Conservation (phyloP, 2,113 vertebrate species). For the Spilogale gracilis region DNA sequence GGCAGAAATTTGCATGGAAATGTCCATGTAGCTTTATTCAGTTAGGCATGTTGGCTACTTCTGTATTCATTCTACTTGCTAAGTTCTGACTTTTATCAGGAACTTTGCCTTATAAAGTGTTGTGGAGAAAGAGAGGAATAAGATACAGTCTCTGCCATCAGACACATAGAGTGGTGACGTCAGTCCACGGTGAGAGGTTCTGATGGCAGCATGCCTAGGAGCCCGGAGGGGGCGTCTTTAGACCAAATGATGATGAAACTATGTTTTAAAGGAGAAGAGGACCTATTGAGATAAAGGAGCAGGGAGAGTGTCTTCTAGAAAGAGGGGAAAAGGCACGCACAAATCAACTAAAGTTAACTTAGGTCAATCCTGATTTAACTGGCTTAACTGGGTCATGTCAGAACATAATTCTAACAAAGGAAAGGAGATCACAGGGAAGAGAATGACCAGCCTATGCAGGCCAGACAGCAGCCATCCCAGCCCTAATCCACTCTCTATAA, state of each 20-base stretch:
- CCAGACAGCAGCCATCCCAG: fast-evolving
- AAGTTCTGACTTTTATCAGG: neutral
- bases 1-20: neutral
- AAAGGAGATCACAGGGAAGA: neutral
- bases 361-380: neutral
- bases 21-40: neutral
- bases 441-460: no score
- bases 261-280: neutral
- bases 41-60: neutral
- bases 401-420: neutral
- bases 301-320: neutral
- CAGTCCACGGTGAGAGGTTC: neutral
- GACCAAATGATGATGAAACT: neutral
- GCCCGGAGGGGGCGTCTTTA: neutral
- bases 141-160: neutral
- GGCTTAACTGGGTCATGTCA: neutral
- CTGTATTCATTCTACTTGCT: neutral
- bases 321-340: neutral
- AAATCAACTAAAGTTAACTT: neutral
- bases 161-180: neutral
- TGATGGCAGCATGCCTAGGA: no score
- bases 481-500: fast-evolving
- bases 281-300: neutral
- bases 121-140: neutral
- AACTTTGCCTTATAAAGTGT: neutral